Base-by-base conservation (phyloP, 2,113 vertebrate species). In the Pelvicachromis taeniatus region DNA sequence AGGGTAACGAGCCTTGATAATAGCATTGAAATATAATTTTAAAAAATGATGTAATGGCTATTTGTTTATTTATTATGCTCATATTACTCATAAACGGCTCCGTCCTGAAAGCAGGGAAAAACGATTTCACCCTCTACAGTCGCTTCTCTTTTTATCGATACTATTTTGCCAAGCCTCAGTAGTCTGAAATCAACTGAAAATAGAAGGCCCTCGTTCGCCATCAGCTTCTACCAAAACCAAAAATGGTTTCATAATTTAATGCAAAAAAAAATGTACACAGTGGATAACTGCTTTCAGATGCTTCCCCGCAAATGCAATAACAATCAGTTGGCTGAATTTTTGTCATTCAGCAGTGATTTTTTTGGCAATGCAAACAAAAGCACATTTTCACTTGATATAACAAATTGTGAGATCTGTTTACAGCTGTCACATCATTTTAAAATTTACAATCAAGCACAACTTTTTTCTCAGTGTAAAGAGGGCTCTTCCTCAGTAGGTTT, bases 251-350 rank as follows among this genome's bases (percentile, higher is more conserved):
- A n/a, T 75, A 50, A 75, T 75, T 50, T 75, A 50, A 73, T 3
- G 14, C 48, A 29, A 48, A 73, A 73, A 31, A 31, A 19, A n/a
- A n/a, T n/a, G 42, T 29, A 29, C 14, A 73, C 42, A 75, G 23
- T 31, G 23, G 68, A 75, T 50, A 75, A 75, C 23, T 75, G 23
- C 42, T 75, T 50, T 75, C 68, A 50, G 68, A 73, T 50, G 68
- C 68, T n/a, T 75, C 17, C 70, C 45, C 4, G 1, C 70, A 75
- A 75, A 52, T n/a, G 45, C 70, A 75, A 50, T 33, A 75, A 52
- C 3, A 52, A 50, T 52, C 70, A 52, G 16, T 16, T 13, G 26
- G 26, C 45, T 38, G 29, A 19, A 75, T 52, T 75, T 52, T 52
- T 52, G 9, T 75, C 42, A 50, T 52, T 75, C 26, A 75, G 11